phyloP scores from a whole-genome alignment of 2,888 invertebrate species.

The Epistrophe eligans region DNA sequence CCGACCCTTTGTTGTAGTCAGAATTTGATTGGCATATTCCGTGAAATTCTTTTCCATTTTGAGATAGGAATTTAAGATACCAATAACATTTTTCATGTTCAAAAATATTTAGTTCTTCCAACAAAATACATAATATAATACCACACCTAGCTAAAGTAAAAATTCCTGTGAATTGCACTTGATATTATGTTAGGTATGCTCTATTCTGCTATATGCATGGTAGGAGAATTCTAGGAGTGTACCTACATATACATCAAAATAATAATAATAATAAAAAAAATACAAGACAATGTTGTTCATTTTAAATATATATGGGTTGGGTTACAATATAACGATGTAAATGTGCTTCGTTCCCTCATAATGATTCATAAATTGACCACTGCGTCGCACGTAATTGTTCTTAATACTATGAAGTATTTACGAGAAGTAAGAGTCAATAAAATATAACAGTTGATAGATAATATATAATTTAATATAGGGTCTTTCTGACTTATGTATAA shows the following conservation, averaged over 20 bases:
- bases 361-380: background rate
- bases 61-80: background rate
- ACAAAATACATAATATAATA: background rate
- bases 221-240: background rate
- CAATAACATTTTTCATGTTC: background rate
- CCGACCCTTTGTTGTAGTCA: conserved; percentile 7
- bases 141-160: conserved; percentile 4
- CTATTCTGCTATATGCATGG: background rate
- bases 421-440: too few species aligned
- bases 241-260: background rate
- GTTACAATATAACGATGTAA: background rate
- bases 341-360: background rate
- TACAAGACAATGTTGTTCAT: background rate
- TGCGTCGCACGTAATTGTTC: too few species aligned
- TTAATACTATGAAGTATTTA: too few species aligned
- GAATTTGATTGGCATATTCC: conserved; percentile 18
- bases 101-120: background rate
- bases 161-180: background rate
- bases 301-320: background rate
- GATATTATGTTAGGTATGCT: too few species aligned
- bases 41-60: background rate
- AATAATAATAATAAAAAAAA: background rate
- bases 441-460: too few species aligned
- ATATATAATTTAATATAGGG: too few species aligned
- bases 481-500: too few species aligned